Base-by-base conservation (phyloP, 2,888 invertebrate species). In the Tetanocera ferruginea region DNA sequence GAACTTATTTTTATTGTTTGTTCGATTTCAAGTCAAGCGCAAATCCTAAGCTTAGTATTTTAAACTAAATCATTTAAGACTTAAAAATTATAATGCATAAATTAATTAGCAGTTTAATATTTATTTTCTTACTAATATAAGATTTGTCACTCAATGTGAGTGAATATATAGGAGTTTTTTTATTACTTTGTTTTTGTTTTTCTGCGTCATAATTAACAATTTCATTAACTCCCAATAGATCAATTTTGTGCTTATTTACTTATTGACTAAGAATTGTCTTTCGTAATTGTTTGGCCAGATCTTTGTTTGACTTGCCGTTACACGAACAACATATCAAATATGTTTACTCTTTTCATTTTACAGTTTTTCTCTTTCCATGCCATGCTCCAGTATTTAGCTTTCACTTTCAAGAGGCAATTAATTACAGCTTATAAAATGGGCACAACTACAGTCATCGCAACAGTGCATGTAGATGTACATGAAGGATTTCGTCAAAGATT, bases 61-160 rank as follows among this genome's bases (percentile, higher is more conserved):
- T 67, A 67, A 34, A 66, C 67, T 67, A 43, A 67, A 67, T 76
- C 76, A 72, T 31, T 55, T 76, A 72, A 71, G 52, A 49, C 76
- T 80, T 81, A 77, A 78, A 78, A 79, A 81, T 76, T 66, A 74
- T 23, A 71, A 72, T 69, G 25, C 60, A 28, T 69, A 69, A 60
- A 71, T 72, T 66, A 78, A 25, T 55, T 72, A 57, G 66, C 55
- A 75, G 19, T 52, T 52, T 23, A 67, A 17, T 67, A 37, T 55
- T 28, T n/a, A 75, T 51, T 64, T 31, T 60, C 31, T 67, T 66
- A 55, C 34, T 55, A 34, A 60, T 25, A n/a, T 55, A 37, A 75
- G 62, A 79, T 72, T 80, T 77, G 81, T 81, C 84, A 82, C 84
- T 85, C 85, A 85, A 84, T 85, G 84, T 84, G 85, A 85, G 85